Evolutionary conservation across 2,113 vertebrate genomes (phyloP), one percentile per base, ranked within the genome.

Genomic region (Ancistrus triradiatus): DNA sequence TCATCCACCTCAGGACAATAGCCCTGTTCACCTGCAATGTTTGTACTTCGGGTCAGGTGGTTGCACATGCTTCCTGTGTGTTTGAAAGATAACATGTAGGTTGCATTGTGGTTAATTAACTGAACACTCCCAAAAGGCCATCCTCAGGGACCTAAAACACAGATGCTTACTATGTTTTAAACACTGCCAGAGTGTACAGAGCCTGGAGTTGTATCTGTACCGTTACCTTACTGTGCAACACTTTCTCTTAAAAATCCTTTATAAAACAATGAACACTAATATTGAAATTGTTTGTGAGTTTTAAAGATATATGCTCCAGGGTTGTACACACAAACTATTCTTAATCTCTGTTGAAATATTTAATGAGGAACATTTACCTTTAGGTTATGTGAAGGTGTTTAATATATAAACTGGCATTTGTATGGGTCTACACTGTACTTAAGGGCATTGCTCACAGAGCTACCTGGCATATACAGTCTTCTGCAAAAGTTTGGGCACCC

Each of bases 21-120:
- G 37, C 17, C 37, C 11, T 37, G 17, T 65, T 55, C 3, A 21
- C 35, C 47, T 28, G 59, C 15, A 51, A 8, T 28, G 4, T 22
- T 42, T 44, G 28, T 56, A 7, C 28, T 47, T 56, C 42, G 18
- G 63, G 63, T 66, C 28, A 57, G 21, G 46, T 8, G 27, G 27
- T 31, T 4, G 11, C 28, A 56, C 55, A 65, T 65, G 63, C 56
- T 65, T 65, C 63, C 63, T 57, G 42, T 66, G 22, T 14, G 31
- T 66, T 37, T 48, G 28, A 56, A 66, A 46, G 51, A 66, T 66
- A 66, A 66, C 62, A 65, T 66, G 63, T 66, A 66, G 63, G 63
- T 48, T 57, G 63, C 10, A 28, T 33, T 40, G 31, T 58, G 53
- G 21, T 49, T 66, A 66, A 66, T 66, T 66, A 66, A 48, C 44